Evolutionary conservation across 2,888 invertebrate species (phyloP).

Genomic region (Stenodema calcarata): DNA sequence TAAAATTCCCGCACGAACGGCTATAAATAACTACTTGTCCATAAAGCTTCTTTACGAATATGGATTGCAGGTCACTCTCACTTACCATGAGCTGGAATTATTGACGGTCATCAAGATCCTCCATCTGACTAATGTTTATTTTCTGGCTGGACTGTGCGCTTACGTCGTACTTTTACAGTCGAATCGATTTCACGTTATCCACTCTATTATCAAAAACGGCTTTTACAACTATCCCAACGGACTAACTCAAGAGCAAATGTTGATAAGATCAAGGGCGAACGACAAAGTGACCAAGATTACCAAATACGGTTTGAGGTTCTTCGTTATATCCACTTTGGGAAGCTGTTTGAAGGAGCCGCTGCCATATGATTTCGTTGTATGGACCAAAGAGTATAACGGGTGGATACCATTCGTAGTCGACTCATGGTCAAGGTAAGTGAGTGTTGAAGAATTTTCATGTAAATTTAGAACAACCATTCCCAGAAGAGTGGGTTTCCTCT

Average conservation of each 20-base stretch:
- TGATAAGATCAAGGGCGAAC: background rate
- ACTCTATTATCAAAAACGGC: slow-evolving; percentile 1
- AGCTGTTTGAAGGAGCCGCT: slow-evolving; percentile 17
- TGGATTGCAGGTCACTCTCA: background rate
- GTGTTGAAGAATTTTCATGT: background rate
- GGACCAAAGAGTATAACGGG: slow-evolving; percentile 9
- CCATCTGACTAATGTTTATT: slow-evolving; percentile 6
- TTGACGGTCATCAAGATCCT: slow-evolving; percentile 8
- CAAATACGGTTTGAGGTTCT: slow-evolving; percentile 20
- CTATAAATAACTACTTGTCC: background rate
- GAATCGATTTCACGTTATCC: background rate
- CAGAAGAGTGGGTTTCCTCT: no score
- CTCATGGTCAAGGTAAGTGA: slow-evolving; percentile 18
- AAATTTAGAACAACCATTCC: no score
- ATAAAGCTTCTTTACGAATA: background rate
- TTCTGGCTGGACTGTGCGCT: background rate
- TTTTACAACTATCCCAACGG: slow-evolving; percentile 17
- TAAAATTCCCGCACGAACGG: no score
- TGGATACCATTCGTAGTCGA: slow-evolving; percentile 35
- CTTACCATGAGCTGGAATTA: background rate
- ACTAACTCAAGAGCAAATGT: background rate
- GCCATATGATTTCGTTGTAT: slow-evolving; percentile 17
- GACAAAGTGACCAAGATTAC: background rate
- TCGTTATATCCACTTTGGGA: slow-evolving; percentile 16
- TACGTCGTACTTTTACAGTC: background rate